Base-by-base conservation (phyloP, 2,797 vertebrate genomes). In the Gastrophryne carolinensis region DNA sequence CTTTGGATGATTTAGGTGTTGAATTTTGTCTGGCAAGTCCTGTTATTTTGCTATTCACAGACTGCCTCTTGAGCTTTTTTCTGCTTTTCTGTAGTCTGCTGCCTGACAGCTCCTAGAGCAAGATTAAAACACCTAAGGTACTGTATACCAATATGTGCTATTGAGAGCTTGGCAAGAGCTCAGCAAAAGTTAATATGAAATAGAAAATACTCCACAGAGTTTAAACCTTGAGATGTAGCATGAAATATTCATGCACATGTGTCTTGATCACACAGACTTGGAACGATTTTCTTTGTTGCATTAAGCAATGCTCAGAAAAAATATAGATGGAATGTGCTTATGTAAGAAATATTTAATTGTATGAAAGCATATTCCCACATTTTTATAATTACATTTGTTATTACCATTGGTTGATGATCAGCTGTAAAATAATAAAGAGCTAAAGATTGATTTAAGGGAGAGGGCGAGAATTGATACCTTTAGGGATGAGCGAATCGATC, bases 111-210 rank as follows among this genome's bases (percentile, higher is more conserved):
- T 66, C 24, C 52, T 72, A 37, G 50, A 37, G 52, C 67, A 72
- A 72, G 61, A 78, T 78, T 64, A 78, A 78, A 78, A 72, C 75
- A 78, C 75, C 75, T 60, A 50, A 78, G 67, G 60, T 78, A 39
- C 68, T 58, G 68, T 78, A 65, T 72, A 78, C 67, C 50, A 65
- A 78, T 71, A 72, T 65, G 61, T 71, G 67, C 60, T 65, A 63
- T 60, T 30, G 75, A 72, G 32, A 78, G 60, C 60, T 78, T 78
- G 75, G 74, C 67, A 78, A 78, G 63, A 49, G 29, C 52, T 72
- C 75, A 71, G 67, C 41, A 65, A 71, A 78, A 65, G 60, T 58
- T 72, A 58, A 78, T 78, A 72, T 72, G 67, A 78, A 72, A 65
- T 65, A 72, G 52, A 65, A 78, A 69, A 39, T 63, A 73, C 58